Evolutionary conservation across 2,113 vertebrate genomes (phyloP).

Genomic region (Lampris incognitus): DNA sequence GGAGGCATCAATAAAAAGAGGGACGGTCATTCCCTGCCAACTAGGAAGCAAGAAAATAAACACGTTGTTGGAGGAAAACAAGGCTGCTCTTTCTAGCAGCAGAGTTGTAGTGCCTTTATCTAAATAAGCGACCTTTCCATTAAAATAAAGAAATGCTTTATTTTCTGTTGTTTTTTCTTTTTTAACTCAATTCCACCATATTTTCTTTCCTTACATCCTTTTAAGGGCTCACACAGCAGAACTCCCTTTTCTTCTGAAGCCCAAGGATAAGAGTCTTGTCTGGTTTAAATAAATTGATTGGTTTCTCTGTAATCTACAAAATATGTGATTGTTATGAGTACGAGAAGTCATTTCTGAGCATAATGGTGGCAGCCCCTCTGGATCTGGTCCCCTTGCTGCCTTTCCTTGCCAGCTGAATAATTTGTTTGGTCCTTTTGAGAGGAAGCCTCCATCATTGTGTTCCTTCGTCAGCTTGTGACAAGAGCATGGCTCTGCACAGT

Average conservation of each 20-base stretch:
- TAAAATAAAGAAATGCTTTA: not conserved
- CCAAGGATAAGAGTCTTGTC: not conserved
- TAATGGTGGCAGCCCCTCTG: conserved; percentile 2
- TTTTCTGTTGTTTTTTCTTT: too few species aligned
- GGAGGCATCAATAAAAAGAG: conserved; percentile 72
- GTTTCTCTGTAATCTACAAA: conserved; percentile 38
- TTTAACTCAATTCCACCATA: too few species aligned
- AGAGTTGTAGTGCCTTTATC: conserved; percentile 78
- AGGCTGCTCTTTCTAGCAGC: conserved; percentile 70
- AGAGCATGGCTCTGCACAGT: not conserved
- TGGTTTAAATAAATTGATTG: conserved; percentile 33
- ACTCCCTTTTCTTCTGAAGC: too few species aligned
- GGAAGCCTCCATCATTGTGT: not conserved
- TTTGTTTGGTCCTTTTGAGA: conserved; percentile 22
- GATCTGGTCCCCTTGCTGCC: not conserved
- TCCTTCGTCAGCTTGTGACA: not conserved
- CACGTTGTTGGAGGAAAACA: conserved; percentile 62
- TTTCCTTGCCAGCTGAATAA: conserved; percentile 14
- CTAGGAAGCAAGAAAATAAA: conserved; percentile 62
- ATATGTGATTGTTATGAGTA: not conserved
- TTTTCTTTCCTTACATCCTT: not conserved
- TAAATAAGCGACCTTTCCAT: conserved; percentile 80
- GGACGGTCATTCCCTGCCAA: conserved; percentile 61
- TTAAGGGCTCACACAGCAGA: not conserved
- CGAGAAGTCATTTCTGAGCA: conserved; percentile 8